phyloP scores from a whole-genome alignment of 2,113 vertebrate species.

The Seriola rivoliana region DNA sequence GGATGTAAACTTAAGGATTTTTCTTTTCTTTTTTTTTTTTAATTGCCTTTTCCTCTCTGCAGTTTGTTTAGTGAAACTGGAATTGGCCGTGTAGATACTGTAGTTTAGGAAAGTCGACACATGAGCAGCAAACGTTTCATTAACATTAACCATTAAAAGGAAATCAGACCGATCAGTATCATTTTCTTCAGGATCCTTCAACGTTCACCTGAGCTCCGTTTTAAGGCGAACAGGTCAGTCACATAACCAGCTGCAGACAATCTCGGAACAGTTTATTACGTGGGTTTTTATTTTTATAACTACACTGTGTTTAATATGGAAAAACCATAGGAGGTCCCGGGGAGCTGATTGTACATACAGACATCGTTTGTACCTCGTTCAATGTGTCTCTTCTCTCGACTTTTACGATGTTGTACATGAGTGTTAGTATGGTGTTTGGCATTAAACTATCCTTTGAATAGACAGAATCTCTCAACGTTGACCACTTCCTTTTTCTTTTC shows the following conservation, averaged over 20 bases:
- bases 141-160: not conserved
- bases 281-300: slow-evolving; percentile 80
- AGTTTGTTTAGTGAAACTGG: slow-evolving; percentile 39
- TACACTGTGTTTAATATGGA: slow-evolving; percentile 67
- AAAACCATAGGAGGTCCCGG: slow-evolving; percentile 57
- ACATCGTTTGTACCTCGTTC: slow-evolving; percentile 80
- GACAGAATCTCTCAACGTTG: slow-evolving; percentile 25
- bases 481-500: slow-evolving; percentile 12
- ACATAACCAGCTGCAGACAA: slow-evolving; percentile 79
- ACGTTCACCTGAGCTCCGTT: slow-evolving; percentile 20
- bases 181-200: not conserved
- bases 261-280: slow-evolving; percentile 75
- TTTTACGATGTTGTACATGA: slow-evolving; percentile 86
- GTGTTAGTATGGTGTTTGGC: slow-evolving; percentile 87
- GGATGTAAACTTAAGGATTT: slow-evolving; percentile 31
- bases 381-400: slow-evolving; percentile 78
- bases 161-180: not conserved
- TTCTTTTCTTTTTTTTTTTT: not conserved
- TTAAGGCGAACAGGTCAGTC: slow-evolving; percentile 40
- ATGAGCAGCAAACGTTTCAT: not conserved
- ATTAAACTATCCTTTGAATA: slow-evolving; percentile 86
- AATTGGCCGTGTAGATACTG: slow-evolving; percentile 38
- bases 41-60: slow-evolving; percentile 40
- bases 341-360: slow-evolving; percentile 78
- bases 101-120: slow-evolving; percentile 12